These are phyloP conservation scores for Cyclura pinguis DNA, from an alignment of 2,797 vertebrate genomes.

Conservation along the genomic window DNA sequence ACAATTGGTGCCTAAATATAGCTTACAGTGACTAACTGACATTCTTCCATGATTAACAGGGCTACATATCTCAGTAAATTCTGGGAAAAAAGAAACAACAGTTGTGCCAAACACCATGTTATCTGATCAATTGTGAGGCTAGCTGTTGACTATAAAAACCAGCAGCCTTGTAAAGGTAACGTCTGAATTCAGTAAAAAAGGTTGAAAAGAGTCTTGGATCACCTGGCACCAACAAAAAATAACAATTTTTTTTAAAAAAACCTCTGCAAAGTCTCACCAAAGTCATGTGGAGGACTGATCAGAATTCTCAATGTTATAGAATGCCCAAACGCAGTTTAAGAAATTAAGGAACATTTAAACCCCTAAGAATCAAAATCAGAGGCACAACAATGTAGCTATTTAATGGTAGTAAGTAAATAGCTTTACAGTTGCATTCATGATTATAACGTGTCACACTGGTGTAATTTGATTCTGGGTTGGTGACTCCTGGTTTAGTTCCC, in stretches of 20 bases:
- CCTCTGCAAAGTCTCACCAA: background rate
- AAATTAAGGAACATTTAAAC: background rate
- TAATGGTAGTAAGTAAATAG: too few species aligned
- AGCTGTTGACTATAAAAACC: background rate
- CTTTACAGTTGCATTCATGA: too few species aligned
- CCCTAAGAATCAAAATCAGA: background rate
- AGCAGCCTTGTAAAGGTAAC: background rate
- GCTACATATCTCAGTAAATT: slow-evolving; percentile 21
- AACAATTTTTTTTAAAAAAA: background rate
- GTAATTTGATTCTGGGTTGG: background rate
- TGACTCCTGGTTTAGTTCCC: background rate
- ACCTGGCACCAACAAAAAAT: background rate
- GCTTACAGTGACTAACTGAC: background rate
- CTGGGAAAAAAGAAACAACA: background rate
- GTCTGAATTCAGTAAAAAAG: background rate
- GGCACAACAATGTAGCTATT: background rate
- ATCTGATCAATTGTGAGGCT: background rate
- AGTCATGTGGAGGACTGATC: background rate
- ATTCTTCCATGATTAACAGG: slow-evolving; percentile 10
- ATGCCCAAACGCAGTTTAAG: background rate
- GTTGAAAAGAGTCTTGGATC: background rate
- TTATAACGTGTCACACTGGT: background rate
- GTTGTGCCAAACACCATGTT: background rate
- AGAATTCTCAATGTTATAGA: background rate
- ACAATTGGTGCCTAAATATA: slow-evolving; percentile 1